Percentiles rank a stretch among this genome's conserved stretches.
Conservation (phyloP, 2,113 vertebrate species). For the Cromileptes altivelis region DNA sequence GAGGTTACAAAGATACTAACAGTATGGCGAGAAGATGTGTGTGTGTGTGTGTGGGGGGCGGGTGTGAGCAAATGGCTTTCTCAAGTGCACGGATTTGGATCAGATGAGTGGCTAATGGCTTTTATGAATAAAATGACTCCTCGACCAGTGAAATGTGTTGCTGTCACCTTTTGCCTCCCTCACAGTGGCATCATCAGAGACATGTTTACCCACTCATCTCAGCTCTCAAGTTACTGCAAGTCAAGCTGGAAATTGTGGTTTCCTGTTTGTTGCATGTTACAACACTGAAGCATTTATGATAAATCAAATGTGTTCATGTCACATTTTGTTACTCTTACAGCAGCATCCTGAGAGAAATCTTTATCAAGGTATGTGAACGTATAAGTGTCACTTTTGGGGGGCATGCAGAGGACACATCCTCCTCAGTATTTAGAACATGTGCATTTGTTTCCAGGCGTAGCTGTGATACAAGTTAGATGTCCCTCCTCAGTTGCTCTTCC, state of each 20-base stretch:
- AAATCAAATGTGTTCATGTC: neutral
- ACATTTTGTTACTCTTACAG: neutral
- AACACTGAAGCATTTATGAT: neutral
- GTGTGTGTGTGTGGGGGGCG: slow-evolving; percentile 58
- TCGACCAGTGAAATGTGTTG: slow-evolving; percentile 17
- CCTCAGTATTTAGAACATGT: no score
- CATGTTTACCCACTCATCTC: slow-evolving; percentile 3
- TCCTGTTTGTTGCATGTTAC: neutral
- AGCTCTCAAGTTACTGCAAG: neutral
- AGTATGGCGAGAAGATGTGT: slow-evolving; percentile 48
- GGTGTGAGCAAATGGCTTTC: slow-evolving; percentile 65
- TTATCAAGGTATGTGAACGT: neutral
- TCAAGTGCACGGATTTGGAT: slow-evolving; percentile 46
- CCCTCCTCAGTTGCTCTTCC: no score
- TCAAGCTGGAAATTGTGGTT: neutral
- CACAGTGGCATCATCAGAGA: slow-evolving; percentile 15
- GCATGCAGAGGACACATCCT: no score
- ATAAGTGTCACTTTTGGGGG: neutral
- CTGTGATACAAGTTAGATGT: no score
- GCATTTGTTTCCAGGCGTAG: no score
- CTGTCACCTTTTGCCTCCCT: slow-evolving; percentile 34
- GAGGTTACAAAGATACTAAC: slow-evolving; percentile 60
- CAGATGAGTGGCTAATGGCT: slow-evolving; percentile 54
- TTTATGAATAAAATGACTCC: slow-evolving; percentile 63
- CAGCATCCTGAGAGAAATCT: no score